These are phyloP conservation scores for Lagodon rhomboides DNA, from an alignment of 2,797 vertebrate genomes.

Conservation along the genomic window DNA sequence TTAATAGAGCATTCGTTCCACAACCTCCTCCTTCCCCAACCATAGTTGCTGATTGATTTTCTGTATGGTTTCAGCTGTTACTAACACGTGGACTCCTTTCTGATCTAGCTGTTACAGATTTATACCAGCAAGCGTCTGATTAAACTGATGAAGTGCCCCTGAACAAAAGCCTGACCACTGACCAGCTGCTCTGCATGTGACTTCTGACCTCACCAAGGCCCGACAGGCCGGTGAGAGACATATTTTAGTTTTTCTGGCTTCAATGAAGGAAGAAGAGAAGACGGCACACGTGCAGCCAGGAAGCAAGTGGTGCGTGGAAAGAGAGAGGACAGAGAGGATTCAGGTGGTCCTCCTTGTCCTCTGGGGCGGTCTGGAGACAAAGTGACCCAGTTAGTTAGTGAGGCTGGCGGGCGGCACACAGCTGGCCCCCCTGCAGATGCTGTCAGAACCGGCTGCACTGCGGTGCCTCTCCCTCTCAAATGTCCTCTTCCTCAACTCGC, in stretches of 20 bases:
- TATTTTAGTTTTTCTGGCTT: constrained; percentile 1
- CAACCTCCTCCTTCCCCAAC: too few relatives aligned
- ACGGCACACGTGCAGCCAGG: neutral
- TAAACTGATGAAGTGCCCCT: constrained; percentile 1
- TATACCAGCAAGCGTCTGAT: neutral
- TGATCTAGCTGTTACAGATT: neutral
- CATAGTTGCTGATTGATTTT: neutral
- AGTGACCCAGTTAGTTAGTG: constrained; percentile 70
- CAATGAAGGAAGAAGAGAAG: neutral
- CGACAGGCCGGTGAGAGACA: neutral
- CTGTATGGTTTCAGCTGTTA: neutral
- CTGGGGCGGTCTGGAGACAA: constrained; percentile 21
- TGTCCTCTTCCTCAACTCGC: constrained; percentile 35
- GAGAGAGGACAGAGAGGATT: neutral
- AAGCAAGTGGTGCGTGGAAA: neutral
- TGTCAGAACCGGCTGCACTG: constrained; percentile 74
- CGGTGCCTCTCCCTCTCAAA: constrained; percentile 42
- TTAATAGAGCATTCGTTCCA: too few relatives aligned
- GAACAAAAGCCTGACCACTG: constrained; percentile 8
- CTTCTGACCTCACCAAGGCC: constrained; percentile 28
- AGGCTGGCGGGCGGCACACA: constrained; percentile 40
- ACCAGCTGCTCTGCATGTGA: constrained; percentile 25
- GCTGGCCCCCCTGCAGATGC: constrained; percentile 65
- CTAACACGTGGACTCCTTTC: neutral
- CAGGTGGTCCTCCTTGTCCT: constrained; percentile 39